phyloP scores from a whole-genome alignment of 2,113 vertebrate genomes.

The Otocyon megalotis region DNA sequence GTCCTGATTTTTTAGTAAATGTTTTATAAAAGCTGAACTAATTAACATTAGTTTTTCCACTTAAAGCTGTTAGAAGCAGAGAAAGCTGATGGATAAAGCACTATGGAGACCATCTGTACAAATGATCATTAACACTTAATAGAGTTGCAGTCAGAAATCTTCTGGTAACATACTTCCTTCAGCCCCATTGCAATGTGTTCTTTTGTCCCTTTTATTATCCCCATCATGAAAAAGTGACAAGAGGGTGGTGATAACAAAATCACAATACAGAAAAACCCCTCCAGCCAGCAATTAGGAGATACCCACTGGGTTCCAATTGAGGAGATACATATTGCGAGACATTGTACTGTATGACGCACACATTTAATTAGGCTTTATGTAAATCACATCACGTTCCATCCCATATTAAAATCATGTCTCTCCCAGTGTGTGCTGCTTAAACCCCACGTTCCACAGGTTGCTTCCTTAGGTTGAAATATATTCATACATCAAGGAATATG shows the following conservation, averaged over 20 bases:
- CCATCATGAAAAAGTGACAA: neutral
- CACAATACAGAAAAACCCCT: neutral
- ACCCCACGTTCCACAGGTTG: neutral
- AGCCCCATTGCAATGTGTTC: neutral
- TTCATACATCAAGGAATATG: neutral
- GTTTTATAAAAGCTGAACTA: constrained; percentile 15
- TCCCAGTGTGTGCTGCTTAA: neutral
- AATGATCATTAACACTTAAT: neutral
- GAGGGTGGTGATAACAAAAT: constrained; percentile 5
- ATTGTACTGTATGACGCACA: neutral
- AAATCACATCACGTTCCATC: neutral
- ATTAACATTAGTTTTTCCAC: constrained; percentile 37
- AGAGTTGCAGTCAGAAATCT: neutral
- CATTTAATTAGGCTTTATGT: neutral
- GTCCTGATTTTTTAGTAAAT: constrained; percentile 32
- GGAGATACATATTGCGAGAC: neutral
- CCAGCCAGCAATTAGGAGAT: neutral
- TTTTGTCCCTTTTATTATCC: constrained; percentile 34
- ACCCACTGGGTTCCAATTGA: neutral
- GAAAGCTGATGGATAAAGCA: neutral
- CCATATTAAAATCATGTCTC: neutral
- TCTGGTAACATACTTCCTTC: neutral
- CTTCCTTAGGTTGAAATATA: constrained; percentile 16
- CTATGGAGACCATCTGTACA: neutral
- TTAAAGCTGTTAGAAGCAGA: constrained; percentile 45